Evolutionary conservation across 2,797 vertebrate species (phyloP).

Genomic region (Myoxocephalus aenaeus): DNA sequence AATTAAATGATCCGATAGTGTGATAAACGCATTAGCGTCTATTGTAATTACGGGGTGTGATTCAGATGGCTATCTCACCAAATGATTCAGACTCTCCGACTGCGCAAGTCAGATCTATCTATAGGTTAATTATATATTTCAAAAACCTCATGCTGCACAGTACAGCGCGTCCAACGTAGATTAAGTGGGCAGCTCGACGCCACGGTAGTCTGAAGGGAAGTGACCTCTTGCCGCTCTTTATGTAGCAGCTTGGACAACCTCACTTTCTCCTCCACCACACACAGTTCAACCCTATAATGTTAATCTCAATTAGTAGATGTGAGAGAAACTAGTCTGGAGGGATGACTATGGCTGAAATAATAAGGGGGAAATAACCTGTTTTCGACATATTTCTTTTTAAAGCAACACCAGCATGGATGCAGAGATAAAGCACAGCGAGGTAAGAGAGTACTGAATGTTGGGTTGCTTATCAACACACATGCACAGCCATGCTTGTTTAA

Average conservation of each 20-base stretch:
- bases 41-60: constrained; percentile 51
- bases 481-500: constrained; percentile 59
- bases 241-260: background rate
- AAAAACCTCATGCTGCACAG: background rate
- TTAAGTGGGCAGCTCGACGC: constrained; percentile 4
- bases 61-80: constrained; percentile 37
- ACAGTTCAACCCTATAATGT: background rate
- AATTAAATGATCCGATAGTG: constrained; percentile 44
- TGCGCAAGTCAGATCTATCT: constrained; percentile 22
- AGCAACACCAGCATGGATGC: constrained; percentile 44
- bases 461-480: constrained; percentile 47
- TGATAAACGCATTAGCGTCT: constrained; percentile 44
- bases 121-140: constrained; percentile 36
- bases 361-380: constrained; percentile 18
- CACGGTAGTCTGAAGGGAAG: constrained; percentile 9
- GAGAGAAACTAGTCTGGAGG: background rate
- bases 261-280: background rate
- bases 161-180: background rate
- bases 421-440: constrained; percentile 49
- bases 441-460: constrained; percentile 36
- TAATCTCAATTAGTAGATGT: constrained; percentile 24
- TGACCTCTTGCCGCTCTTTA: background rate
- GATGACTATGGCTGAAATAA: constrained; percentile 4
- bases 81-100: constrained; percentile 14
- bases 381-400: constrained; percentile 20